These are phyloP conservation scores for Paramacrobiotus metropolitanus DNA, from an alignment of 1,140 invertebrate genomes.

Conservation along the genomic window DNA sequence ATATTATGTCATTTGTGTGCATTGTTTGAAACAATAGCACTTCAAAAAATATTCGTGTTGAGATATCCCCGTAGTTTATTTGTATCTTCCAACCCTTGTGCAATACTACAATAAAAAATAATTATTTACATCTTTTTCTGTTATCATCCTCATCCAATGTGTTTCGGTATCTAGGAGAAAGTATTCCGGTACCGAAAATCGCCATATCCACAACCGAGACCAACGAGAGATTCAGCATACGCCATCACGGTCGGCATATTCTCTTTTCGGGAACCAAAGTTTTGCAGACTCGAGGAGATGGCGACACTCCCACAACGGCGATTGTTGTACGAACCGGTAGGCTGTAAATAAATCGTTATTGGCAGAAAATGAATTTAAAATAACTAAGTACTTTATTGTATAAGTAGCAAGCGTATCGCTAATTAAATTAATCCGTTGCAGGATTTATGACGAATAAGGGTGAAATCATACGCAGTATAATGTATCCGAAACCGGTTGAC, in stretches of 20 bases:
- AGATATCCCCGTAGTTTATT: too few species aligned
- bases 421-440: too few species aligned
- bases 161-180: conserved; percentile 35
- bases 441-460: conserved; percentile 75
- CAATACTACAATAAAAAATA: too few species aligned
- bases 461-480: conserved; percentile 60
- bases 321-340: conserved; percentile 58
- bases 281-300: conserved; percentile 51
- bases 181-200: conserved; percentile 73
- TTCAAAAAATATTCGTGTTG: too few species aligned
- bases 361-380: too few species aligned
- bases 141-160: background rate
- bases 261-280: conserved; percentile 82
- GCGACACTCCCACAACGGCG: conserved; percentile 35
- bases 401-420: too few species aligned
- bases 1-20: too few species aligned
- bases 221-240: conserved; percentile 29
- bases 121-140: background rate
- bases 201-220: conserved; percentile 41
- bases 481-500: conserved; percentile 69
- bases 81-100: too few species aligned
- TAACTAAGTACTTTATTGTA: too few species aligned
- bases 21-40: too few species aligned
- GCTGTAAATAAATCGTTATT: too few species aligned
- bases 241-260: conserved; percentile 60